Base-by-base conservation (phyloP, 2,888 invertebrate species). In the Xylocampa areola region DNA sequence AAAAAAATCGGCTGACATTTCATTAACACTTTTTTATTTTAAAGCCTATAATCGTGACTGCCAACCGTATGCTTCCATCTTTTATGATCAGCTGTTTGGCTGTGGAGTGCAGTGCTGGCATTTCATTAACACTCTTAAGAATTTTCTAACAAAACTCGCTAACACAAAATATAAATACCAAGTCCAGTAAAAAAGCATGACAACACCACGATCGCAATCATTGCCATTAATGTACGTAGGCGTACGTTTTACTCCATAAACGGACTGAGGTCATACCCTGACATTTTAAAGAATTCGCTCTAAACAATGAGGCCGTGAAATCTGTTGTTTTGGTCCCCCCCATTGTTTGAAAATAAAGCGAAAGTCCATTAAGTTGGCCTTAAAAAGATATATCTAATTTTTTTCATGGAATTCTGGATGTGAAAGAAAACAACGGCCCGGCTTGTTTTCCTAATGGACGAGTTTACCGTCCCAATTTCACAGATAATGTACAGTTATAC, bases 261-360 rank as follows among this genome's bases (percentile, higher is more conserved):
- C 68, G 68, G 62, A 29, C 47, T 72, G 77, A 79, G 81, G 81
- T 81, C 78, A 73, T 41, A 54, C 39, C 33, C 62, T 79, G 81
- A 77, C 80, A 79, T 81, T 80, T 71, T 48, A 76, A 74, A 62
- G 73, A 68, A 74, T 78, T 72, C 65, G 67, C 63, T 68, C 65
- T 69, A 55, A 75, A 76, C 77, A 68, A 77, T 77, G 55, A 62
- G 66, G 43, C 59, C 53, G 63, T 55, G 54, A 61, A 69, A 67
- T 68, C 64, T 66, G 64, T 68, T 69, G 69, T 69, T 69, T 61
- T 45, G 52, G 25, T 49, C 16, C 63, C 52, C 16, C 63, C 50
- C 36, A 65, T 61, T 61, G 73, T 51, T 49, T 57, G 32, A 30
- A 43, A 50, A 53, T 72, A 72, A 53, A 61, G 49, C 54, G 45